Evolutionary conservation across 2,888 invertebrate genomes (phyloP), one percentile per base, ranked within the genome.

Genomic region (Hyposoter didymator): DNA sequence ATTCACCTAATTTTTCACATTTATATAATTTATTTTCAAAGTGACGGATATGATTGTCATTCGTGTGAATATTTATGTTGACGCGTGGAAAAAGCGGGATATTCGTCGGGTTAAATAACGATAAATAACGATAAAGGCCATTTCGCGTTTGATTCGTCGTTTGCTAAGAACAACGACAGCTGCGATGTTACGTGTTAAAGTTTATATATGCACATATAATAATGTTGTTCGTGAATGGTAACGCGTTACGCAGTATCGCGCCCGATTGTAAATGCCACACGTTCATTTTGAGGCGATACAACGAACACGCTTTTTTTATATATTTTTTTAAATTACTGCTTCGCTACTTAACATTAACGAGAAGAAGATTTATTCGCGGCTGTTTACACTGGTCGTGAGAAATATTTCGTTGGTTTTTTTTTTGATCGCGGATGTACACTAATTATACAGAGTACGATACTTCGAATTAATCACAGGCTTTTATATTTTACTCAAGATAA

Each of bases 71-170:
- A 32, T 74, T 19, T 22, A 43, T 74, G 28, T 64, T 45, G 43
- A 28, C 19, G 78, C 59, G 59, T 22, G 39, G 35, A 55, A 76
- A 52, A 55, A 76, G 67, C 59, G 32, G 79, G 74, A 85, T 39
- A 85, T 73, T 85, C 72, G 55, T 69, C 47, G 73, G 28, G 76
- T 88, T 87, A 86, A 87, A 87, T 86, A 87, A 86, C 87, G 84
- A 86, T 86, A 84, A 86, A 84, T 86, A 75, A 82, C 82, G 39
- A 72, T 85, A 85, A 85, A 85, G 83, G 79, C 85, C 82, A 82
- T 75, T 69, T 79, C n/a, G 74, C 78, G 74, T 85, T 82, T 82
- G 70, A 79, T 72, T 82, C 82, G 79, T 82, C 72, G 75, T 85
- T 75, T 82, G 62, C 52, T 75, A n/a, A 78, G 28, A 74, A 69